phyloP scores from a whole-genome alignment of 1,140 invertebrate species.

The Nixonia krombeini region DNA sequence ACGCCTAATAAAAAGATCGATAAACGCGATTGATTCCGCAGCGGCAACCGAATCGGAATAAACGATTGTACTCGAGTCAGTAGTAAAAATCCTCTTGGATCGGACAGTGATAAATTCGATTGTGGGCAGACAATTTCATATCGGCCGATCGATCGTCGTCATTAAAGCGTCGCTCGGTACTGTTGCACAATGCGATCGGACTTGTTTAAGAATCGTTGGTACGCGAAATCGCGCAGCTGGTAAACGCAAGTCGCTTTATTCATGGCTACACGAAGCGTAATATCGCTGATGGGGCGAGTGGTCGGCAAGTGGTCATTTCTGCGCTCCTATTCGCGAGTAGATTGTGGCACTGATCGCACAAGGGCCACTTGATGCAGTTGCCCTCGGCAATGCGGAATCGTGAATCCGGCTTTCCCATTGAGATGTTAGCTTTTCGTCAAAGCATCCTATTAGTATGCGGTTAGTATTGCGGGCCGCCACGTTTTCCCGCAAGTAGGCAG shows the following conservation, averaged over 20 bases:
- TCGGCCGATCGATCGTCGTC: too few species aligned
- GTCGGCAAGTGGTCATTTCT: constrained; percentile 18
- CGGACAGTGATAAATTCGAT: too few species aligned
- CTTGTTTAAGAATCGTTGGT: background rate
- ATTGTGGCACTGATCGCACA: constrained; percentile 31
- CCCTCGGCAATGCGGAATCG: constrained; percentile 35
- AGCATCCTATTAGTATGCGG: constrained; percentile 61
- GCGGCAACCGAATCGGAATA: too few species aligned
- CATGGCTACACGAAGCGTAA: background rate
- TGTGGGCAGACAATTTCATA: too few species aligned
- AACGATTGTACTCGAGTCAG: too few species aligned
- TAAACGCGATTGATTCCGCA: too few species aligned
- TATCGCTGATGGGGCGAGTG: constrained; percentile 6
- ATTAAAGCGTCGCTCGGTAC: too few species aligned
- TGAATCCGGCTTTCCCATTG: constrained; percentile 43
- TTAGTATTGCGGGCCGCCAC: constrained; percentile 51
- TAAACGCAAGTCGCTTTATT: constrained; percentile 4
- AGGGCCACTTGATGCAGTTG: constrained; percentile 50
- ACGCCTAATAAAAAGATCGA: too few species aligned
- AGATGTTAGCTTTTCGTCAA: constrained; percentile 65
- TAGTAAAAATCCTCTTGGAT: too few species aligned
- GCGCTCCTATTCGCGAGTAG: constrained; percentile 12
- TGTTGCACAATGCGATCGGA: too few species aligned
- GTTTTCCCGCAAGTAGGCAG: constrained; percentile 27
- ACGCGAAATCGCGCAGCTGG: background rate